Evolutionary conservation across 2,888 invertebrate genomes (phyloP).

Genomic region (Spodoptera littoralis): DNA sequence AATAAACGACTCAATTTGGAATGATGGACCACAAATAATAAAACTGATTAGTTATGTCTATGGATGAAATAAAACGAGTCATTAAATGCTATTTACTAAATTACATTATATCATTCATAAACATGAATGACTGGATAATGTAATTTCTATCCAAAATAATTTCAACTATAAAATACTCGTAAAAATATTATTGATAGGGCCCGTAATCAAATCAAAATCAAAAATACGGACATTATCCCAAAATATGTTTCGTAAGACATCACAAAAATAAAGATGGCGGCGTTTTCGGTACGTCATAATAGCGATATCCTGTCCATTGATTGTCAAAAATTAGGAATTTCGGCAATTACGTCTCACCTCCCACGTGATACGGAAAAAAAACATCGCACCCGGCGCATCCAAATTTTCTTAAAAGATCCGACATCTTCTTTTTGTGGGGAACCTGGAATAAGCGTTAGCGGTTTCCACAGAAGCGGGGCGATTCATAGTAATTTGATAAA

Average conservation of each 20-base stretch:
- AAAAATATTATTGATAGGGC: conserved; percentile 36
- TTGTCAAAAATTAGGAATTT: conserved; percentile 88
- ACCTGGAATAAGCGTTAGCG: conserved; percentile 54
- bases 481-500: not conserved
- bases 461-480: conserved; percentile 4
- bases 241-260: conserved; percentile 65
- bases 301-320: conserved; percentile 88
- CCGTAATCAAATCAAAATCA: conserved; percentile 53
- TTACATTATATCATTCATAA: conserved; percentile 2
- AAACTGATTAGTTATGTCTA: too few relatives aligned
- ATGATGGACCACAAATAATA: too few relatives aligned
- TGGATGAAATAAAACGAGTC: too few relatives aligned
- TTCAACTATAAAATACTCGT: conserved; percentile 46
- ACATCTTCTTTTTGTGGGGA: conserved; percentile 65
- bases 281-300: conserved; percentile 80
- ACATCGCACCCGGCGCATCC: conserved; percentile 82
- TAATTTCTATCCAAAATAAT: conserved; percentile 23
- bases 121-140: not conserved
- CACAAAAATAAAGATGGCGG: conserved; percentile 57
- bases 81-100: too few relatives aligned
- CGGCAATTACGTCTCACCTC: conserved; percentile 88
- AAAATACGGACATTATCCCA: conserved; percentile 60
- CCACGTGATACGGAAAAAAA: conserved; percentile 83
- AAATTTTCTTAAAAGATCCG: conserved; percentile 85
- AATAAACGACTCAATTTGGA: too few relatives aligned